phyloP scores from a whole-genome alignment of 2,113 vertebrate genomes.

The Pelmatolapia mariae region DNA sequence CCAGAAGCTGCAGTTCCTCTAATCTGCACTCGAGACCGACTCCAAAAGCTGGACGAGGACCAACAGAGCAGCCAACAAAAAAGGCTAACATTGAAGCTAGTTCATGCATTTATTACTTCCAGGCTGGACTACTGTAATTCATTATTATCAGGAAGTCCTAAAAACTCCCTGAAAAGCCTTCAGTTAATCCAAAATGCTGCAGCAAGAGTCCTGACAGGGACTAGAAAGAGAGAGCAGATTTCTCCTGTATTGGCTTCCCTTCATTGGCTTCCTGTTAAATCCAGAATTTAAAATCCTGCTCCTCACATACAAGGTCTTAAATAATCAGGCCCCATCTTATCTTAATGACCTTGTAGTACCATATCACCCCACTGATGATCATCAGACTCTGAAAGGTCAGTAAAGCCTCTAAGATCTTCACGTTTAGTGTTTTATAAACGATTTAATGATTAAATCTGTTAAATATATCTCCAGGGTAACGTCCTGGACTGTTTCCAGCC shows the following conservation, averaged over 20 bases:
- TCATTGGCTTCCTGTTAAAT: too few relatives aligned
- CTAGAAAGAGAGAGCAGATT: background rate
- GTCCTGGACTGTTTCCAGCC: background rate
- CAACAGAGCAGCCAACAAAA: background rate
- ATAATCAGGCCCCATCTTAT: too few relatives aligned
- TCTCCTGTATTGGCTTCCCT: background rate
- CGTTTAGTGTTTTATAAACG: background rate
- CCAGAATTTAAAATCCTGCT: too few relatives aligned
- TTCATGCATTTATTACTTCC: background rate
- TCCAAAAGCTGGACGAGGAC: background rate
- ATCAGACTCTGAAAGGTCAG: background rate
- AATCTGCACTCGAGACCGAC: background rate
- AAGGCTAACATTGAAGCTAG: background rate
- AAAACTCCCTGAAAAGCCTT: background rate
- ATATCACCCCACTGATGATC: background rate
- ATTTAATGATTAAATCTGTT: background rate
- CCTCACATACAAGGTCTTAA: too few relatives aligned
- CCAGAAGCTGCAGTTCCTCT: background rate
- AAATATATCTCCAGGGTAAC: background rate
- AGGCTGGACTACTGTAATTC: background rate
- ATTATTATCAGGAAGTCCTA: fast-evolving
- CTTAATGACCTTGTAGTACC: background rate
- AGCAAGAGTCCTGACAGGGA: background rate
- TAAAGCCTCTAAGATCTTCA: background rate
- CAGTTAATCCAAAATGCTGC: background rate